A percentile compares a stretch with the other conserved stretches of the same genome.
Evolutionary conservation across 2,888 invertebrate species (phyloP).

Genomic region (Plebejus melissa): DNA sequence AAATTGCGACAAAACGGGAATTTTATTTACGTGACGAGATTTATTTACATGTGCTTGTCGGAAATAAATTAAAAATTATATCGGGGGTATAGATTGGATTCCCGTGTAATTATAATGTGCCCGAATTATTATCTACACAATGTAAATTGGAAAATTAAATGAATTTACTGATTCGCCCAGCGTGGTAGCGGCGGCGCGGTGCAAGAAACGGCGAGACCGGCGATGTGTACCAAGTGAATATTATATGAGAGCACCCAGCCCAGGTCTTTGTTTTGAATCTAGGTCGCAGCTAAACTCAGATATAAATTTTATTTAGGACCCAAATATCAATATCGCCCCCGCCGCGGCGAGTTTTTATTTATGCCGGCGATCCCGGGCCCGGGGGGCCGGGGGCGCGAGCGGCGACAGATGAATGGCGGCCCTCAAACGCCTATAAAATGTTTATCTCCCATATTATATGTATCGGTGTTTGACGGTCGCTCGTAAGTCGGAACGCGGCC

Average conservation of each 20-base stretch:
- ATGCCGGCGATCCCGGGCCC: not conserved
- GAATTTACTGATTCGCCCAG: not conserved
- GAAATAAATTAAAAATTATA: not conserved
- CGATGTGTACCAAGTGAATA: constrained; percentile 26
- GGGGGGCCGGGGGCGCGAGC: not conserved
- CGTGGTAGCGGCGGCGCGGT: not conserved
- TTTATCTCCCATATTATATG: constrained; percentile 6
- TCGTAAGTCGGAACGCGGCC: constrained; percentile 1
- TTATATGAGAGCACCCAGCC: constrained; percentile 21
- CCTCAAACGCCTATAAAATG: not conserved
- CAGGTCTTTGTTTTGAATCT: constrained; percentile 27
- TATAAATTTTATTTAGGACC: constrained; percentile 28
- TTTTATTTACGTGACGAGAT: constrained; percentile 16
- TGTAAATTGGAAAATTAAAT: constrained; percentile 12
- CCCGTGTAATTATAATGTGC: not conserved
- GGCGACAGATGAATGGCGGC: not conserved
- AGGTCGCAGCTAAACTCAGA: constrained; percentile 29
- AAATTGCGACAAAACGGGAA: not conserved
- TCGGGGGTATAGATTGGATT: constrained; percentile 1
- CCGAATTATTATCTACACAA: constrained; percentile 12
- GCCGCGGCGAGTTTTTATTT: constrained; percentile 1
- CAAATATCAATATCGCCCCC: constrained; percentile 27
- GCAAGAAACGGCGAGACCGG: not conserved
- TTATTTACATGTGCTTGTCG: constrained; percentile 2
- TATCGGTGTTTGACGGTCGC: not conserved